These are phyloP conservation scores for Eilema sororculum DNA, from an alignment of 2,888 invertebrate species.

Conservation along the genomic window DNA sequence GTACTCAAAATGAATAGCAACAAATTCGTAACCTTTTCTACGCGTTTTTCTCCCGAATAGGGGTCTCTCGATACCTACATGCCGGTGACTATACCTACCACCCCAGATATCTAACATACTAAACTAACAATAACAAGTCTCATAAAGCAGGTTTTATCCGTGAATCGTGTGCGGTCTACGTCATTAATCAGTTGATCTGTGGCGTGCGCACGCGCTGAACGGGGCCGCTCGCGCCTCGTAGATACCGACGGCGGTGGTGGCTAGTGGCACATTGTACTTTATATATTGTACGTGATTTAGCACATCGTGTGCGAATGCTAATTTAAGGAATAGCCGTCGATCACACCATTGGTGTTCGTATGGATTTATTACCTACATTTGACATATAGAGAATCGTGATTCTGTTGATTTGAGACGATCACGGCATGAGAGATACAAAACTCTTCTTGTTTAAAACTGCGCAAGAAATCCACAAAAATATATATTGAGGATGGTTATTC, in stretches of 20 bases:
- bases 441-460: no score
- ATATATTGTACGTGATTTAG: conserved; percentile 56
- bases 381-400: neutral
- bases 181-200: conserved; percentile 58
- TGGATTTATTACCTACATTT: conserved; percentile 37
- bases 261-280: conserved; percentile 47
- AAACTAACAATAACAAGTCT: conserved; percentile 27
- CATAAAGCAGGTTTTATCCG: conserved; percentile 34
- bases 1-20: no score
- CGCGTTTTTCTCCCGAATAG: no score
- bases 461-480: no score
- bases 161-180: conserved; percentile 43
- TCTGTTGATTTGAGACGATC: neutral
- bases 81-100: neutral
- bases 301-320: conserved; percentile 56
- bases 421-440: neutral
- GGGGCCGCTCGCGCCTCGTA: conserved; percentile 64
- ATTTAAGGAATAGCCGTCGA: conserved; percentile 43
- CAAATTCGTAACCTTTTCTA: no score
- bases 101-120: conserved; percentile 24
- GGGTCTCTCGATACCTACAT: no score
- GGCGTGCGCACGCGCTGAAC: conserved; percentile 66
- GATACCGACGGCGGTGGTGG: conserved; percentile 51
- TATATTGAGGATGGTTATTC: no score
- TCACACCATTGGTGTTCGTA: conserved; percentile 43